A percentile compares a stretch with the other conserved stretches of the same genome.
Evolutionary conservation across 1,140 invertebrate species (phyloP).

Genomic region (Drosophila guanche): DNA sequence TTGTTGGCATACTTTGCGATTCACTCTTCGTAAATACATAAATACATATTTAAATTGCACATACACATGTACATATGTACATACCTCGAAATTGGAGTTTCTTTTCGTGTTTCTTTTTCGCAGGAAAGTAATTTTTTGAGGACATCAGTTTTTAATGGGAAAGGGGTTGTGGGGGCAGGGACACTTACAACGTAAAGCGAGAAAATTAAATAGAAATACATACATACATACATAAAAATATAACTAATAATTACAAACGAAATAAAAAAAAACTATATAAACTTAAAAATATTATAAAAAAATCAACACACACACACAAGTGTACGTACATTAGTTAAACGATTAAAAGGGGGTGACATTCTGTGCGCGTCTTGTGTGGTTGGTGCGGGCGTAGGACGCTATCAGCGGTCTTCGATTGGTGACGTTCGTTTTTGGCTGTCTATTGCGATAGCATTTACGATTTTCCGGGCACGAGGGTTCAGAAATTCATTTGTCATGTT

Average conservation of each 20-base stretch:
- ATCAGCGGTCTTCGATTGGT: background rate
- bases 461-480: constrained; percentile 33
- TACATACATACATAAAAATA: background rate
- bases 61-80: background rate
- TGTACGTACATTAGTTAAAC: constrained; percentile 22
- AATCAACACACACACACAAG: constrained; percentile 1
- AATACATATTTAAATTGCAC: constrained; percentile 9
- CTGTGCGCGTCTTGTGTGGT: too few species aligned
- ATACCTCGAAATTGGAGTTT: too few species aligned
- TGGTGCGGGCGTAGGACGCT: too few species aligned
- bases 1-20: too few species aligned
- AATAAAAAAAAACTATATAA: constrained; percentile 39
- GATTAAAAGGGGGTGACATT: constrained; percentile 13
- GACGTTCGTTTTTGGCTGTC: background rate
- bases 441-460: background rate
- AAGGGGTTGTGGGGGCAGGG: constrained; percentile 6
- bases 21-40: background rate
- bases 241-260: constrained; percentile 42
- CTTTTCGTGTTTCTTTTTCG: constrained; percentile 6
- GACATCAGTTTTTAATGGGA: background rate
- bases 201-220: constrained; percentile 41
- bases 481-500: constrained; percentile 84
- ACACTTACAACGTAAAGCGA: constrained; percentile 50
- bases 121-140: background rate
- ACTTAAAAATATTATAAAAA: constrained; percentile 27